Percentiles rank a stretch among this genome's conserved stretches.
Conservation (phyloP, 2,113 vertebrate genomes). For the Lutjanus erythropterus region DNA sequence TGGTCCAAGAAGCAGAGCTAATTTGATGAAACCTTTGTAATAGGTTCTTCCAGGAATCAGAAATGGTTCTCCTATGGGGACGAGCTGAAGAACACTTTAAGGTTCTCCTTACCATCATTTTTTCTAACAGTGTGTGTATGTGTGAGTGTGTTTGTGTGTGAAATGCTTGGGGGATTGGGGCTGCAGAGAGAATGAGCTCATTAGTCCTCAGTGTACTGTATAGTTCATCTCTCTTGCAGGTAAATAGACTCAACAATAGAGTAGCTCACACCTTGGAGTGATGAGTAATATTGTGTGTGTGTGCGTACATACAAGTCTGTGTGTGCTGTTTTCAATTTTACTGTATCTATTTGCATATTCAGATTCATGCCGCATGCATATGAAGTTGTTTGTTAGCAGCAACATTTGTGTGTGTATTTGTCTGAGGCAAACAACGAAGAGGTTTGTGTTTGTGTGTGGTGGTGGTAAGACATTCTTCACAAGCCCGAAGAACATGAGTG, state of each 20-base stretch:
- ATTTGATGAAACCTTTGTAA: too few relatives aligned
- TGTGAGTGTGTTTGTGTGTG: constrained; percentile 31
- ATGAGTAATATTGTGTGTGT: constrained; percentile 40
- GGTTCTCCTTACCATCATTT: too few relatives aligned
- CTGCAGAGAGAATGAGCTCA: constrained; percentile 66
- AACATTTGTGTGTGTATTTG: constrained; percentile 17
- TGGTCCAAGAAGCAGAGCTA: too few relatives aligned
- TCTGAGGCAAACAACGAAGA: constrained; percentile 31
- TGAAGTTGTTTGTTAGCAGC: constrained; percentile 49
- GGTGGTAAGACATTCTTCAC: constrained; percentile 49
- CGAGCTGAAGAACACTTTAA: too few relatives aligned
- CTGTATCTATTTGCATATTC: constrained; percentile 70
- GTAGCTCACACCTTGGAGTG: constrained; percentile 30
- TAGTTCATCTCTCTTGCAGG: constrained; percentile 54
- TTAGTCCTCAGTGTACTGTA: constrained; percentile 66
- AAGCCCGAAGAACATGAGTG: constrained; percentile 40
- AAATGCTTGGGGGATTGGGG: constrained; percentile 54
- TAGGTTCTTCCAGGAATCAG: too few relatives aligned
- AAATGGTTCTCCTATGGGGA: too few relatives aligned
- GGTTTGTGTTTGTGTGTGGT: neutral
- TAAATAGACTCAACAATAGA: constrained; percentile 50
- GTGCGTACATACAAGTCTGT: neutral
- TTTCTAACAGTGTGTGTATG: too few relatives aligned
- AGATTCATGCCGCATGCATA: constrained; percentile 50
- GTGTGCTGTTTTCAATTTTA: constrained; percentile 28